phyloP scores from a whole-genome alignment of 2,888 invertebrate species.

The Lasioglossum pauxillum region DNA sequence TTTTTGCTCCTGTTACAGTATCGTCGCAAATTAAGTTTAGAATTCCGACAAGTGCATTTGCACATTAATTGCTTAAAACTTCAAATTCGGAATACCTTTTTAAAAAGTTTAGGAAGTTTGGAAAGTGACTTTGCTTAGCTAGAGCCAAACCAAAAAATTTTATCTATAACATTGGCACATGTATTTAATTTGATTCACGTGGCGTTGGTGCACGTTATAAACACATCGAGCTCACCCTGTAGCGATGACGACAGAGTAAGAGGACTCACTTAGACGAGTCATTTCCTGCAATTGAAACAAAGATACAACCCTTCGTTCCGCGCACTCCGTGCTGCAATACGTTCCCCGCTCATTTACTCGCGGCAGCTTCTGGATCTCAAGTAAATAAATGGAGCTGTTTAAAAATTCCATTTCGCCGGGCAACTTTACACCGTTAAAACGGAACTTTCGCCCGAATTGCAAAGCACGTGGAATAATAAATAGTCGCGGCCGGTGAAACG shows the following conservation, averaged over 20 bases:
- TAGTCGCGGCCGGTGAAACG: background rate
- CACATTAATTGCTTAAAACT: background rate
- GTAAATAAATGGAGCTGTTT: slow-evolving; percentile 13
- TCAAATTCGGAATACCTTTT: background rate
- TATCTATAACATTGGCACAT: too few species aligned
- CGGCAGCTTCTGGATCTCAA: background rate
- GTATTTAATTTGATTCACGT: background rate
- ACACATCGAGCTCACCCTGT: background rate
- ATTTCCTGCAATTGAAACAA: background rate
- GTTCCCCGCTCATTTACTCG: background rate
- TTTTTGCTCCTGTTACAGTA: background rate
- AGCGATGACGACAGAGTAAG: background rate
- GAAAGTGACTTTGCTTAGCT: background rate
- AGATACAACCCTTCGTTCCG: background rate
- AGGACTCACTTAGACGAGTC: background rate
- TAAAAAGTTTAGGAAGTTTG: background rate
- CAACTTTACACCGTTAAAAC: background rate
- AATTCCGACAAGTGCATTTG: background rate
- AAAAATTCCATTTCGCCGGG: background rate
- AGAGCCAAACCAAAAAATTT: background rate
- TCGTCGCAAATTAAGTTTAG: background rate
- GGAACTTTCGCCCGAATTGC: background rate
- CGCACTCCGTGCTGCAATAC: background rate
- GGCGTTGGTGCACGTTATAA: background rate
- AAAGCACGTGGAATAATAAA: background rate